Percentiles rank a stretch among this genome's conserved stretches.
Evolutionary conservation across 92 coral and sea anemone genomes (phyloP).

Genomic region (Phymanthus crucifer): DNA sequence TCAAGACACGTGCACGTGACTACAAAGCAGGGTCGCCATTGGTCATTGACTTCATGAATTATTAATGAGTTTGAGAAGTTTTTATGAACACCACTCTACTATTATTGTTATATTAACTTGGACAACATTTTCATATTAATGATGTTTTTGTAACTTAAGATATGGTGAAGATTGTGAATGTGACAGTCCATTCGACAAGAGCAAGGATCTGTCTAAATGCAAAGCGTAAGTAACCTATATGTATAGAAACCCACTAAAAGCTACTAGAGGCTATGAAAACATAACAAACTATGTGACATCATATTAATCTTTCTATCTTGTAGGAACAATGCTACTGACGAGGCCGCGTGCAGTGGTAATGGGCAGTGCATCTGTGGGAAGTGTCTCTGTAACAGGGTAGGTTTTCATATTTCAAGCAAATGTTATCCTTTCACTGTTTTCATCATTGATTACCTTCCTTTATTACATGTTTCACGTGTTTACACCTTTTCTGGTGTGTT

Average conservation of each 20-base stretch:
- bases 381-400: constrained; percentile 76
- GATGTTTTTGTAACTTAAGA: constrained; percentile 28
- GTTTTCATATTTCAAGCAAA: constrained; percentile 3
- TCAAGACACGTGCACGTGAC: no score
- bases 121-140: not conserved
- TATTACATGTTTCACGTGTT: no score
- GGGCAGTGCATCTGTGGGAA: constrained; percentile 91
- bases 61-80: no score
- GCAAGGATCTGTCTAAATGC: constrained; percentile 52
- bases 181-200: constrained; percentile 74
- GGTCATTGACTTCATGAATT: no score
- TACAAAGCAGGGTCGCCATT: no score
- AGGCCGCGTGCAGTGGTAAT: constrained; percentile 71
- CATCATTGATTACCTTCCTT: no score
- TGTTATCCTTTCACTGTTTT: no score
- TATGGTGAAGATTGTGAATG: constrained; percentile 80
- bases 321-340: constrained; percentile 77
- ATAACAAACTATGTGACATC: no score
- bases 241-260: not conserved
- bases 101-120: no score
- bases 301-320: no score
- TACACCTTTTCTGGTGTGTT: not conserved
- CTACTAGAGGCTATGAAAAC: no score
- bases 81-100: no score
- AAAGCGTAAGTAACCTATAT: constrained; percentile 56